phyloP scores from a whole-genome alignment of 2,888 invertebrate genomes.

The Plagodis dolabraria region DNA sequence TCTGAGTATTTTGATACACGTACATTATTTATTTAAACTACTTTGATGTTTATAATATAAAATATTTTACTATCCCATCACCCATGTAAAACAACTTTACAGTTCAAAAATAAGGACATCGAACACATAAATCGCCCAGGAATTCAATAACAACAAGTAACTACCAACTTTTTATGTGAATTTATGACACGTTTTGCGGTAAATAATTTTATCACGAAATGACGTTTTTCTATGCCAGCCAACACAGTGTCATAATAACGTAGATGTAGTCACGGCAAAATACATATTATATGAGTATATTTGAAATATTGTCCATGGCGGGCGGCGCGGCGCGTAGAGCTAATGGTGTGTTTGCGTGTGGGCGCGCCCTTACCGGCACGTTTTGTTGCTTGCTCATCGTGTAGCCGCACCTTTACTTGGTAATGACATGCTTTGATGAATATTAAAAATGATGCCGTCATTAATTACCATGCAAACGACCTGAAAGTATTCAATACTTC shows the following conservation, averaged over 20 bases:
- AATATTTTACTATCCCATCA: conserved; percentile 22
- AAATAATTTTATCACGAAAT: conserved; percentile 38
- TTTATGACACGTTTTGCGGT: conserved; percentile 47
- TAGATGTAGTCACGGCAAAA: conserved; percentile 70
- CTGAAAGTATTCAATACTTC: neutral
- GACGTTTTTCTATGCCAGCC: conserved; percentile 61
- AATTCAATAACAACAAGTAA: conserved; percentile 26
- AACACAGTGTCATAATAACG: conserved; percentile 64
- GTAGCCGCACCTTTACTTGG: conserved; percentile 54
- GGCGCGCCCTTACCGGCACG: conserved; percentile 59
- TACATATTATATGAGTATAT: conserved; percentile 71
- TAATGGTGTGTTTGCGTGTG: conserved; percentile 78
- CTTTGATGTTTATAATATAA: conserved; percentile 30
- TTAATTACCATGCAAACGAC: conserved; percentile 21
- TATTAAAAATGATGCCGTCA: conserved; percentile 42
- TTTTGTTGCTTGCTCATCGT: conserved; percentile 44
- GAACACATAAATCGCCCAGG: conserved; percentile 16
- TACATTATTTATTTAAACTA: conserved; percentile 1
- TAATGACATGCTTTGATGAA: conserved; percentile 39
- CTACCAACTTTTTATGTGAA: conserved; percentile 30
- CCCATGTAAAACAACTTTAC: neutral
- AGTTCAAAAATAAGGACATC: conserved; percentile 16
- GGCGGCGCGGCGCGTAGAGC: conserved; percentile 28
- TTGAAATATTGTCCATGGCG: conserved; percentile 67
- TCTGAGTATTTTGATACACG: neutral